These are phyloP conservation scores for Tokudaia tokunoshimensis DNA, from an alignment of 2,797 vertebrate genomes.

Conservation along the genomic window DNA sequence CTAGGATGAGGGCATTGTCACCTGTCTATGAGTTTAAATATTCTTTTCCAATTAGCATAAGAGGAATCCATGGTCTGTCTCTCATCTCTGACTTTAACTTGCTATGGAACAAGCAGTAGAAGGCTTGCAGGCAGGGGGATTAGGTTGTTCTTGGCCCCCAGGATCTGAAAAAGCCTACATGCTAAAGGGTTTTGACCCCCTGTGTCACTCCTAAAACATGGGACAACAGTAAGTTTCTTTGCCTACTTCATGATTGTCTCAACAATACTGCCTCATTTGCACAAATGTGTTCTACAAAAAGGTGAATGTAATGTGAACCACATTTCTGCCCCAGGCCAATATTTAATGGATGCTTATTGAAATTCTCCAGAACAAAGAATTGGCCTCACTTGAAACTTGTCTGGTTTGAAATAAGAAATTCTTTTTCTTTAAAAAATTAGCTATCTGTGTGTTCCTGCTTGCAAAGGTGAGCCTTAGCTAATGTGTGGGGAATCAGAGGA, in stretches of 20 bases:
- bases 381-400: not conserved
- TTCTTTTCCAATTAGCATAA: not conserved
- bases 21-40: not conserved
- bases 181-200: not conserved
- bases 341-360: not conserved
- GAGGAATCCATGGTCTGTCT: not conserved
- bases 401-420: constrained; percentile 51
- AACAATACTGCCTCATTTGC: not conserved
- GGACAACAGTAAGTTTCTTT: not conserved
- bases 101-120: not conserved
- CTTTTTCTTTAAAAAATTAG: not conserved
- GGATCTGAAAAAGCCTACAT: not conserved
- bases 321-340: not conserved
- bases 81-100: not conserved
- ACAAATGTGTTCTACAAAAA: constrained; percentile 49
- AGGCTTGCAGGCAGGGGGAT: not conserved
- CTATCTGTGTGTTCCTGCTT: not conserved
- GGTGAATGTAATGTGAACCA: not conserved
- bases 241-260: not conserved
- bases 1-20: not conserved
- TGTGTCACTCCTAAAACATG: not conserved
- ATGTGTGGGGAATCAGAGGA: not conserved
- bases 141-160: not conserved
- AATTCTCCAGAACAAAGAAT: not conserved
- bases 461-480: not conserved